A percentile compares a stretch with the other conserved stretches of the same genome.
Conservation (phyloP, 2,888 invertebrate species). For the Catotricha subobsoleta region DNA sequence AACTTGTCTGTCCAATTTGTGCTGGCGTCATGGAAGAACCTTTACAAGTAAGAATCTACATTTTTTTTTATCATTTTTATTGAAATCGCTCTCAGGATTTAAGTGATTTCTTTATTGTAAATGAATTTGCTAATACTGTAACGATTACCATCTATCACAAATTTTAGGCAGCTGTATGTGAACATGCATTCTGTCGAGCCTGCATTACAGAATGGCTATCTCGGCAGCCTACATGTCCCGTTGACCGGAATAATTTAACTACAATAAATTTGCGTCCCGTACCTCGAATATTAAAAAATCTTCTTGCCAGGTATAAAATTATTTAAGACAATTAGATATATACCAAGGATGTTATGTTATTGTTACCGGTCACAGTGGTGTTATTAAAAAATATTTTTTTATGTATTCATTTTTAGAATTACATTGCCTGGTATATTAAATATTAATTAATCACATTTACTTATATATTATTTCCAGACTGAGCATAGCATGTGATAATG, state of each 20-base stretch:
- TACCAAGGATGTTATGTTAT: too few relatives aligned
- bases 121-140: neutral
- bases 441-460: too few relatives aligned
- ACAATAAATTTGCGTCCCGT: conserved; percentile 79
- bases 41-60: conserved; percentile 52
- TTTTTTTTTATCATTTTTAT: conserved; percentile 2
- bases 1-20: conserved; percentile 90
- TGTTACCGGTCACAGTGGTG: too few relatives aligned
- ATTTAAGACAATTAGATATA: too few relatives aligned
- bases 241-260: conserved; percentile 80
- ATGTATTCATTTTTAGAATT: too few relatives aligned
- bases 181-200: conserved; percentile 86
- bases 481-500: conserved; percentile 82
- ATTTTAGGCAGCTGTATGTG: conserved; percentile 83
- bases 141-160: too few relatives aligned
- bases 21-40: conserved; percentile 90
- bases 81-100: too few relatives aligned
- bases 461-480: conserved; percentile 44
- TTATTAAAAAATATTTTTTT: too few relatives aligned
- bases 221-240: conserved; percentile 84
- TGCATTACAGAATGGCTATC: conserved; percentile 94
- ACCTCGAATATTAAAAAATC: conserved; percentile 81
- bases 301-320: conserved; percentile 56
- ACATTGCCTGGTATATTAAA: too few relatives aligned
- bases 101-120: neutral